These are phyloP conservation scores for Drosophila acutilabella DNA, from an alignment of 2,888 invertebrate genomes.

Conservation along the genomic window DNA sequence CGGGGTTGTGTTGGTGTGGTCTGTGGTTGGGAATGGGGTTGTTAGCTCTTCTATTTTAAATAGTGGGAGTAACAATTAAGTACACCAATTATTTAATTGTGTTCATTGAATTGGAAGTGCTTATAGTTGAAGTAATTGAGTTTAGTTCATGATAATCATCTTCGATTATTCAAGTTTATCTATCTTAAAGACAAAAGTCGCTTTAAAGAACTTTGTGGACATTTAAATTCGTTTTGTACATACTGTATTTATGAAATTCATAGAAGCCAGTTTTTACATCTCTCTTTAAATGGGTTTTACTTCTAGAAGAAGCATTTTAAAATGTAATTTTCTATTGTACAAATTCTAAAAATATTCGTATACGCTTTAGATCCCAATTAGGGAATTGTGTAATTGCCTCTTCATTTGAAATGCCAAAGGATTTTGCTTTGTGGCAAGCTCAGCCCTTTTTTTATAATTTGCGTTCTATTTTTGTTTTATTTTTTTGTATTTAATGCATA, in stretches of 20 bases:
- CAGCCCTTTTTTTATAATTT: conserved; percentile 33
- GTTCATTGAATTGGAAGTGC: conserved; percentile 44
- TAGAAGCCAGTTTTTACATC: too few relatives aligned
- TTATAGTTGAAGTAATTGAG: conserved; percentile 24
- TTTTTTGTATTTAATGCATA: background rate
- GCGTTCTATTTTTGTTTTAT: background rate
- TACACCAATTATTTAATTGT: conserved; percentile 65
- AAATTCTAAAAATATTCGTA: background rate
- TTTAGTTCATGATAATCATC: conserved; percentile 1
- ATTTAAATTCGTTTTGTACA: background rate
- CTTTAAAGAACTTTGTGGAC: background rate
- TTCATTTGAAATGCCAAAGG: conserved; percentile 9
- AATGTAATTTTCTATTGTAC: background rate
- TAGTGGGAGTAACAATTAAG: conserved; percentile 40
- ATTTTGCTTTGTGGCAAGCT: background rate
- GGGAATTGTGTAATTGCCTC: conserved; percentile 17
- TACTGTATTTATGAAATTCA: background rate
- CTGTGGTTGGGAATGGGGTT: conserved; percentile 30
- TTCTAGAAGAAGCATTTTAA: background rate
- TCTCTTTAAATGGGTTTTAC: too few relatives aligned
- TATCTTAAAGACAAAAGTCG: background rate
- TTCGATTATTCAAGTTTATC: background rate
- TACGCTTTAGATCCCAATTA: conserved; percentile 27
- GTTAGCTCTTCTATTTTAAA: conserved; percentile 21
- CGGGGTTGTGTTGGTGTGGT: conserved; percentile 12